Evolutionary conservation across 1,140 invertebrate genomes (phyloP).

Genomic region (Metopolophium dirhodum): DNA sequence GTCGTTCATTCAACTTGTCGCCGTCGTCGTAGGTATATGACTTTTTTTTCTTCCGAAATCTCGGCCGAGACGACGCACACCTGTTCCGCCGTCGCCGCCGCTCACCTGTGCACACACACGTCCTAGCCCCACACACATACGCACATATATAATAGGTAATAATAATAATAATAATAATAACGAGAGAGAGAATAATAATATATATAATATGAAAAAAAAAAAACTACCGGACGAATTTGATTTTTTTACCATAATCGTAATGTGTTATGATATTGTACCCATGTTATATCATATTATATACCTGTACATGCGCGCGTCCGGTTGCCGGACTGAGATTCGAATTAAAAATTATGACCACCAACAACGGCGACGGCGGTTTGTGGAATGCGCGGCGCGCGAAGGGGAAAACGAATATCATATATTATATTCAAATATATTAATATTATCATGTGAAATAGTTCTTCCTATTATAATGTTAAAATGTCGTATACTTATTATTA

Average conservation of each 20-base stretch:
- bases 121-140: background rate
- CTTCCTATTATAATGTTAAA: conserved; percentile 33
- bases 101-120: conserved; percentile 21
- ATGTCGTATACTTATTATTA: background rate
- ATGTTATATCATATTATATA: background rate
- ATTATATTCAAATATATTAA: conserved; percentile 14
- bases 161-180: conserved; percentile 27
- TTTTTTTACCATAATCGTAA: background rate
- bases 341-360: conserved; percentile 49
- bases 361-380: conserved; percentile 25
- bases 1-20: conserved; percentile 15
- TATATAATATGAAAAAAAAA: background rate
- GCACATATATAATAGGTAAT: background rate
- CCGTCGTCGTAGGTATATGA: background rate
- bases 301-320: conserved; percentile 14
- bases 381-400: background rate
- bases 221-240: conserved; percentile 33
- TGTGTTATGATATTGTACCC: background rate
- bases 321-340: conserved; percentile 28
- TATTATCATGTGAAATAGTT: conserved; percentile 28
- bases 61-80: background rate
- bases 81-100: background rate
- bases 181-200: background rate
- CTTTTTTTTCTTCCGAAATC: conserved; percentile 41
- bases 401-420: conserved; percentile 13